Conservation (phyloP, 2,113 vertebrate species). For the Alaudala cheleensis region DNA sequence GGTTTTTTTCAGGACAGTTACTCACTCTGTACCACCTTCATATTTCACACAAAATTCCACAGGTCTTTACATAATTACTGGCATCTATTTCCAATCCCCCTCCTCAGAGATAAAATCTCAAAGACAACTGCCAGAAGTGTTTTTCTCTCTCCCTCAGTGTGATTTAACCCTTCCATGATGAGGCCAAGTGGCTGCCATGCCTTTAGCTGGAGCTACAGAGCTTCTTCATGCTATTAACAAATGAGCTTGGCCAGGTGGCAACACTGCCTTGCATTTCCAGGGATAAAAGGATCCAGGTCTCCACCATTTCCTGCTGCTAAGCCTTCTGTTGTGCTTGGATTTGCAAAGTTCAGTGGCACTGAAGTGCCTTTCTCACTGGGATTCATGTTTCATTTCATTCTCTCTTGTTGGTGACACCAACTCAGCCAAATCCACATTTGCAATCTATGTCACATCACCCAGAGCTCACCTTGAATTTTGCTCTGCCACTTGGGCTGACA, state of each 20-base stretch:
- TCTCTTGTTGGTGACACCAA: background rate
- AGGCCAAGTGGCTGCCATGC: background rate
- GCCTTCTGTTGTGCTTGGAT: background rate
- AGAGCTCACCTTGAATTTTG: background rate
- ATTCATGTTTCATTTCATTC: background rate
- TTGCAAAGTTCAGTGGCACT: background rate
- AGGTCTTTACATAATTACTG: background rate
- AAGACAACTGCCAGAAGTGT: background rate
- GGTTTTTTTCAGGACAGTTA: background rate
- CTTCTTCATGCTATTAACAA: background rate
- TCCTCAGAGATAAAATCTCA: background rate
- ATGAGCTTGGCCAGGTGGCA: background rate
- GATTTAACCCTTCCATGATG: background rate
- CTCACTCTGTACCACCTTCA: background rate
- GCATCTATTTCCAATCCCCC: background rate
- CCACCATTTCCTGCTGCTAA: background rate
- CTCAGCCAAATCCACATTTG: background rate
- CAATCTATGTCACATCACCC: background rate
- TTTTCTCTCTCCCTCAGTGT: background rate
- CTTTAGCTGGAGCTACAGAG: background rate
- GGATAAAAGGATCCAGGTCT: background rate
- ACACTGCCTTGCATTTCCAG: background rate
- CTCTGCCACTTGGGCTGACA: background rate
- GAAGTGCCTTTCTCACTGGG: background rate
- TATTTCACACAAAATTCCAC: background rate